Conservation (phyloP, 2,113 vertebrate genomes). For the Pseudorectes ferrugineus region DNA sequence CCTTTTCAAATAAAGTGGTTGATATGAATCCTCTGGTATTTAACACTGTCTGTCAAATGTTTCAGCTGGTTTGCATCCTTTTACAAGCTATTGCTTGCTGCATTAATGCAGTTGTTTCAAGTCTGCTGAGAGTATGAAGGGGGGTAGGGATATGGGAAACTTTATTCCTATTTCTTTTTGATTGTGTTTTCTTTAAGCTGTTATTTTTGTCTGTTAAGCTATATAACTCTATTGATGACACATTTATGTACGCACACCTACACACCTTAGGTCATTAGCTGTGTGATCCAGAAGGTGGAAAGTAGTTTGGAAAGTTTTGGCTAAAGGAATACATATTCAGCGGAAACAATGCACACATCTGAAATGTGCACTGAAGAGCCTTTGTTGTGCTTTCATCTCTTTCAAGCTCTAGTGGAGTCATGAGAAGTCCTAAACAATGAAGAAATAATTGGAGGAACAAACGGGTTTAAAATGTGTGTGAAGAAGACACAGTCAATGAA, state of each 20-base stretch:
- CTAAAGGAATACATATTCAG: background rate
- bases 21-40: conserved; percentile 78
- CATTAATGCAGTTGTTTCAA: conserved; percentile 72
- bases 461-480: background rate
- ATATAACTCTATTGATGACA: background rate
- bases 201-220: conserved; percentile 36
- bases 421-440: background rate
- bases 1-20: conserved; percentile 78
- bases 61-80: conserved; percentile 79
- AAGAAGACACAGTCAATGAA: background rate
- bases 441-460: background rate
- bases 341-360: background rate
- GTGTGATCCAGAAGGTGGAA: background rate
- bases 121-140: conserved; percentile 4
- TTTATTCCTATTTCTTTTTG: conserved; percentile 22
- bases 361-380: background rate
- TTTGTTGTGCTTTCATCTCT: conserved; percentile 19
- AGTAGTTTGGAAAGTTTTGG: conserved; percentile 2
- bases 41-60: conserved; percentile 78
- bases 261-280: conserved; percentile 5
- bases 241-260: background rate
- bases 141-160: background rate
- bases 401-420: background rate
- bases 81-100: conserved; percentile 79
- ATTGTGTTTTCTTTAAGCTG: background rate